Evolutionary conservation across 2,113 vertebrate genomes (phyloP).

Genomic region (Leucosticte australis): DNA sequence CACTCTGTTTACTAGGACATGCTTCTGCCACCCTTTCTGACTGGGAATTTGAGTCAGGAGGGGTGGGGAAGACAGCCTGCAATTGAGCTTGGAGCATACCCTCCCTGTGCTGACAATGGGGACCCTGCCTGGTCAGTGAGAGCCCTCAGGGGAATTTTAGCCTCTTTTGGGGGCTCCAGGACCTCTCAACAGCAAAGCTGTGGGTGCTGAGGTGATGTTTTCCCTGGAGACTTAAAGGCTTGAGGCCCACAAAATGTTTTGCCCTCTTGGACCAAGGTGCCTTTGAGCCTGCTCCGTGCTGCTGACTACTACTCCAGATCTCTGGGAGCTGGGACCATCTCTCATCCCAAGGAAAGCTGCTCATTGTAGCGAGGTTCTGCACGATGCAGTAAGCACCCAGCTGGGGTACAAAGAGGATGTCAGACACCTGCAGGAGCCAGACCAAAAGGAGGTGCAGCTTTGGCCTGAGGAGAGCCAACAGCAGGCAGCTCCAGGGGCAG

Average conservation of each 20-base stretch:
- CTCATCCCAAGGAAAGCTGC: not conserved
- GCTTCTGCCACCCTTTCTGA: not conserved
- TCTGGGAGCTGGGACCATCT: not conserved
- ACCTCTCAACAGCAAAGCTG: not conserved
- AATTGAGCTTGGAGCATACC: fast-evolving
- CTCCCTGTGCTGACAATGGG: not conserved
- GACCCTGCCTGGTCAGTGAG: not conserved
- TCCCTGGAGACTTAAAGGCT: not conserved
- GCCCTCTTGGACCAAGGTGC: not conserved
- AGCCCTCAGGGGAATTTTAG: not conserved
- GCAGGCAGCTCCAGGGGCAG: not conserved
- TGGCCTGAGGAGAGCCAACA: not conserved
- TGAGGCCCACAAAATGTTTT: not conserved
- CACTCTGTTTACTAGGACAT: not conserved
- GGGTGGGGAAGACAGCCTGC: not conserved
- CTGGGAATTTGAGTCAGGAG: not conserved
- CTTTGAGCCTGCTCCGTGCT: fast-evolving
- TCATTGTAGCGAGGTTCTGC: fast-evolving
- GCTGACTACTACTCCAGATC: not conserved
- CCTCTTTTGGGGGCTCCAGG: not conserved
- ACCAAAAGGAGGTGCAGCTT: not conserved
- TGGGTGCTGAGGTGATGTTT: not conserved
- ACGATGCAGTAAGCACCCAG: not conserved
- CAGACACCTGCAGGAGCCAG: not conserved
- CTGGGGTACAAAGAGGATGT: not conserved